phyloP scores from a whole-genome alignment of 2,888 invertebrate genomes.

The Brachylomia viminalis region DNA sequence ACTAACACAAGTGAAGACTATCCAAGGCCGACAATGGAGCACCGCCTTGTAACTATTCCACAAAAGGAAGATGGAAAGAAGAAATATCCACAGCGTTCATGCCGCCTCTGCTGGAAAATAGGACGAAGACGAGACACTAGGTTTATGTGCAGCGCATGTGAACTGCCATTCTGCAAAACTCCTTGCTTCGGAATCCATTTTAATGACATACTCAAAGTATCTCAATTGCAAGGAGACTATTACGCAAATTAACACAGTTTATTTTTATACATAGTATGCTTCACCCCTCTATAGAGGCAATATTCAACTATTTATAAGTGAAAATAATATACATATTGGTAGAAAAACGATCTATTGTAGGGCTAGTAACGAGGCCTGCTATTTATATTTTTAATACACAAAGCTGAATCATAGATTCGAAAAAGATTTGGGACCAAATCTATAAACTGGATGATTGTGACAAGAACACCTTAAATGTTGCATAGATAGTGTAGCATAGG shows the following conservation, averaged over 20 bases:
- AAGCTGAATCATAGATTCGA: slow-evolving; percentile 78
- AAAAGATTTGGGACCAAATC: slow-evolving; percentile 75
- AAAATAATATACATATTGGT: slow-evolving; percentile 59
- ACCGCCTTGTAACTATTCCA: slow-evolving; percentile 88
- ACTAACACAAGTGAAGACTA: slow-evolving; percentile 80
- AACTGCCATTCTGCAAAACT: slow-evolving; percentile 88
- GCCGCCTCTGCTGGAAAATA: slow-evolving; percentile 88
- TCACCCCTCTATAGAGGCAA: slow-evolving; percentile 70
- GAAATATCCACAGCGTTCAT: slow-evolving; percentile 89
- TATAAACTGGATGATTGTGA: slow-evolving; percentile 61
- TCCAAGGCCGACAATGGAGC: slow-evolving; percentile 80
- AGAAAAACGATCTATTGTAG: slow-evolving; percentile 42
- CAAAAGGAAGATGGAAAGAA: slow-evolving; percentile 90
- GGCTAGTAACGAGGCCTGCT: slow-evolving; percentile 53
- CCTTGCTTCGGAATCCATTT: slow-evolving; percentile 89
- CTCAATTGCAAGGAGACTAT: slow-evolving; percentile 86
- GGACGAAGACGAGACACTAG: slow-evolving; percentile 87
- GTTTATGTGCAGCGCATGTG: slow-evolving; percentile 88
- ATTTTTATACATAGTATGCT: slow-evolving; percentile 64
- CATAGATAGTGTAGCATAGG: slow-evolving; percentile 59
- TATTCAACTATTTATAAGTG: slow-evolving; percentile 66
- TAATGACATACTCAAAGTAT: slow-evolving; percentile 86
- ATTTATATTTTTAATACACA: slow-evolving; percentile 57
- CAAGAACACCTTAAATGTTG: slow-evolving; percentile 53
- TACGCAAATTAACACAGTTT: slow-evolving; percentile 81